These are phyloP conservation scores for Ahaetulla prasina DNA, from an alignment of 2,113 vertebrate genomes.

Conservation along the genomic window DNA sequence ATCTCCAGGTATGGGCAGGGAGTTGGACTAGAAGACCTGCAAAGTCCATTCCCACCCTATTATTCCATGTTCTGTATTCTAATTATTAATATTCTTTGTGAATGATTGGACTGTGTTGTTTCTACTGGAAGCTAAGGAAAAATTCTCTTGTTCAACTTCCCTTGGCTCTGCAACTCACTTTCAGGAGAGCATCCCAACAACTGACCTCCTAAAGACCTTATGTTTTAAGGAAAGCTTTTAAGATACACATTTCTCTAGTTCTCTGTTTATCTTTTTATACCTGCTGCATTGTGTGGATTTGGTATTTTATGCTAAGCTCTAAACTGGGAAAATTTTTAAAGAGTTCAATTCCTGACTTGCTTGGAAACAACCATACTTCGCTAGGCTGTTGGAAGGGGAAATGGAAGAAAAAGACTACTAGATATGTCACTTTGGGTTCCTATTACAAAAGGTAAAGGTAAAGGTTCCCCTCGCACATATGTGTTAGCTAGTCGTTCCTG, in stretches of 20 bases:
- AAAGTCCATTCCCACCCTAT: neutral
- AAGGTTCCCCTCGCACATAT: too few relatives aligned
- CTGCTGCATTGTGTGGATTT: neutral
- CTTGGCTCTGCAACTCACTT: neutral
- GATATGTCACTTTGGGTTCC: neutral
- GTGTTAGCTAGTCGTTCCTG: too few relatives aligned
- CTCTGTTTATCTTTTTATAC: neutral
- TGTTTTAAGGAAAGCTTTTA: neutral
- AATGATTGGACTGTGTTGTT: neutral
- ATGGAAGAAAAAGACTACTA: neutral
- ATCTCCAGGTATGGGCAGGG: neutral
- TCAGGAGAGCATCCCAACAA: neutral
- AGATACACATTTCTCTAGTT: neutral
- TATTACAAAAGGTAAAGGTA: too few relatives aligned
- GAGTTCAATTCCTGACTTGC: neutral
- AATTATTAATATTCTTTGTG: neutral
- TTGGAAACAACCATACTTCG: neutral
- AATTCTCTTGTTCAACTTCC: neutral
- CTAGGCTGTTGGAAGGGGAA: neutral
- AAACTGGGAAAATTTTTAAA: neutral
- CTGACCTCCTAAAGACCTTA: neutral
- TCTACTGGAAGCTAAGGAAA: neutral
- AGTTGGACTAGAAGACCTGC: too few relatives aligned
- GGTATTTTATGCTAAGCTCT: neutral
- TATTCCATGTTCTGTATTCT: neutral